Conservation (phyloP, 1,140 invertebrate genomes). For the Bemisia tabaci region DNA sequence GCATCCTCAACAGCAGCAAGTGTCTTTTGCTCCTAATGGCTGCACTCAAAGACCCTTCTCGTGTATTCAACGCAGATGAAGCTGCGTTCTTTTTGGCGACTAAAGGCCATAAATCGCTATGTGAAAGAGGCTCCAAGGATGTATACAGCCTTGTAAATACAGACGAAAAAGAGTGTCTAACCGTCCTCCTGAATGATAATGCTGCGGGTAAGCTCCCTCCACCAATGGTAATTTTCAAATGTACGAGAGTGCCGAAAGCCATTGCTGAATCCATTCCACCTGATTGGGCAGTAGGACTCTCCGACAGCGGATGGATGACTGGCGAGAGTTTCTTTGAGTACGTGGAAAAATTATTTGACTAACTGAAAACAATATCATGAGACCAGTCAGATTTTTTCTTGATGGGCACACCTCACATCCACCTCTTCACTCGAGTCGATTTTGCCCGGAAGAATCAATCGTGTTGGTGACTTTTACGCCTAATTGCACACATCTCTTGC, state of each 20-base stretch:
- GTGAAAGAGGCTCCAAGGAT: constrained; percentile 22
- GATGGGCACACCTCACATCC: constrained; percentile 31
- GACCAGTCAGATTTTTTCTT: constrained; percentile 29
- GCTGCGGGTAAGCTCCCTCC: constrained; percentile 14
- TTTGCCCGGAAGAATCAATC: constrained; percentile 30
- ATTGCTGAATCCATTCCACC: constrained; percentile 17
- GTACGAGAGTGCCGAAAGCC: constrained; percentile 15
- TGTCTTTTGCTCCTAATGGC: too few relatives aligned
- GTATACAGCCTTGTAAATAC: constrained; percentile 22
- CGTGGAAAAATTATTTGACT: constrained; percentile 25
- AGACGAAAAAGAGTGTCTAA: constrained; percentile 19
- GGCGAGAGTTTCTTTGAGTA: constrained; percentile 25
- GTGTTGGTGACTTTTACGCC: constrained; percentile 29
- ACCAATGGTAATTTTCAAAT: constrained; percentile 27
- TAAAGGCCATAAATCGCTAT: too few relatives aligned
- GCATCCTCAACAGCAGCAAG: too few relatives aligned
- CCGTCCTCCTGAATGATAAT: not conserved
- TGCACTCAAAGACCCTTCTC: too few relatives aligned
- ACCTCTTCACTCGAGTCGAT: constrained; percentile 26
- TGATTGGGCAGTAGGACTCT: constrained; percentile 19
- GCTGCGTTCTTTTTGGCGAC: too few relatives aligned
- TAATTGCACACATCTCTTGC: constrained; percentile 32
- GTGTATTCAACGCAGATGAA: too few relatives aligned
- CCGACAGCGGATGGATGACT: constrained; percentile 27
- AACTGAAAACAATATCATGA: constrained; percentile 23